Conservation (phyloP, 2,888 invertebrate species). For the Apomyelois bistriatella region DNA sequence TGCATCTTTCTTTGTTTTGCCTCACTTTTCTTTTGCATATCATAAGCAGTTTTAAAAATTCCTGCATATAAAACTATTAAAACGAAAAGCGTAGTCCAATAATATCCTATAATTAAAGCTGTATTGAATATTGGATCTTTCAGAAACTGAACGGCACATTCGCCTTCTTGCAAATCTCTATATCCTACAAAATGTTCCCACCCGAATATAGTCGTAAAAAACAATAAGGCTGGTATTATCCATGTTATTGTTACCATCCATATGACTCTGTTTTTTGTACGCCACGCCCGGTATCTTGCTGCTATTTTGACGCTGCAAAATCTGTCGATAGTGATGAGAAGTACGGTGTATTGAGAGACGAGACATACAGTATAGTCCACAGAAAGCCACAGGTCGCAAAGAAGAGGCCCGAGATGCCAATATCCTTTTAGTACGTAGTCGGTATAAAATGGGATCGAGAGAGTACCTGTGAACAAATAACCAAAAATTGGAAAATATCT, state of each 20-base stretch:
- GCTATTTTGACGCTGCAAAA: constrained; percentile 99
- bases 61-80: constrained; percentile 97
- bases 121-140: constrained; percentile 99
- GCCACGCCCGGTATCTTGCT: constrained; percentile 97
- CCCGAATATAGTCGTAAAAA: constrained; percentile 98
- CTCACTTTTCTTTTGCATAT: constrained; percentile 98
- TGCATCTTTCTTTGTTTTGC: constrained; percentile 98
- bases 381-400: constrained; percentile 99
- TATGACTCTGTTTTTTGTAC: constrained; percentile 94
- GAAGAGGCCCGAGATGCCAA: constrained; percentile 97
- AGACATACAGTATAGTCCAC: constrained; percentile 99
- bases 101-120: constrained; percentile 96
- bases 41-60: constrained; percentile 97
- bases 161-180: constrained; percentile 90
- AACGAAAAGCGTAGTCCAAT: constrained; percentile 98
- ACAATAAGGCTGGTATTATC: constrained; percentile 97
- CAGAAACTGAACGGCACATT: constrained; percentile 98
- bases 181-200: constrained; percentile 99
- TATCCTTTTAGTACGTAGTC: constrained; percentile 97
- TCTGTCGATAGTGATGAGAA: constrained; percentile 98
- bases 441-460: constrained; percentile 99
- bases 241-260: constrained; percentile 98
- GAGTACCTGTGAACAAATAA: constrained; percentile 85
- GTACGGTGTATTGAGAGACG: constrained; percentile 99
- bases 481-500: too few relatives aligned